Percentiles rank a stretch among this genome's conserved stretches.
These are phyloP conservation scores for Canis aureus DNA, from an alignment of 2,113 vertebrate species.

Conservation along the genomic window DNA sequence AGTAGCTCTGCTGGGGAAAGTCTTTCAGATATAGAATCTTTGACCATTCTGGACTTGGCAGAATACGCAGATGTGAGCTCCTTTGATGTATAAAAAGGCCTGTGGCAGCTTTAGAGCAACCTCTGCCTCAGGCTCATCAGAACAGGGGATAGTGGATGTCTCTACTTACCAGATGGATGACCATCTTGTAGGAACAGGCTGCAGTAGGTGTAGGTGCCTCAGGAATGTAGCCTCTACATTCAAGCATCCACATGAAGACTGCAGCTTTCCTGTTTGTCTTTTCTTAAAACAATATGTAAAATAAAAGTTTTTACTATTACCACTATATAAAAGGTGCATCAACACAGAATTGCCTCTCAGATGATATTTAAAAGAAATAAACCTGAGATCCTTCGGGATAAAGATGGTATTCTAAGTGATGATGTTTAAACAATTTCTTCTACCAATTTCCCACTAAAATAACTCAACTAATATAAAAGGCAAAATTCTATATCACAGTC, in stretches of 20 bases:
- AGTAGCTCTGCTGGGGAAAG: neutral
- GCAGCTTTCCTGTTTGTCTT: neutral
- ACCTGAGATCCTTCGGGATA: neutral
- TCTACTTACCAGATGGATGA: neutral
- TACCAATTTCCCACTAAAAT: neutral
- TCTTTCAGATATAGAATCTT: neutral
- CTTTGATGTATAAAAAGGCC: neutral
- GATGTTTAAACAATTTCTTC: neutral
- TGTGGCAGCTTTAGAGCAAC: neutral
- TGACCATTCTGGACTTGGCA: neutral
- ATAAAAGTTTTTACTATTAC: neutral
- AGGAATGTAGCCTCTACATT: neutral
- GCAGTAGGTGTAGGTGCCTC: neutral
- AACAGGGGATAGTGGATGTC: neutral
- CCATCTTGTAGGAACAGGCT: accelerated
- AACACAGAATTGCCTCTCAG: neutral
- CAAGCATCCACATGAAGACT: neutral
- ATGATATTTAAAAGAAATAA: neutral
- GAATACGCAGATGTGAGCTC: neutral
- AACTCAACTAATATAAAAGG: neutral
- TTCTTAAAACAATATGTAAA: neutral
- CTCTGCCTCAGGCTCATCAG: neutral
- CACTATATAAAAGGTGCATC: neutral
- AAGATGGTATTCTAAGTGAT: neutral
- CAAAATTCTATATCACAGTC: neutral